Evolutionary conservation across 1,140 invertebrate genomes (phyloP), one percentile per base, ranked within the genome.

Genomic region (Euschistus heros): DNA sequence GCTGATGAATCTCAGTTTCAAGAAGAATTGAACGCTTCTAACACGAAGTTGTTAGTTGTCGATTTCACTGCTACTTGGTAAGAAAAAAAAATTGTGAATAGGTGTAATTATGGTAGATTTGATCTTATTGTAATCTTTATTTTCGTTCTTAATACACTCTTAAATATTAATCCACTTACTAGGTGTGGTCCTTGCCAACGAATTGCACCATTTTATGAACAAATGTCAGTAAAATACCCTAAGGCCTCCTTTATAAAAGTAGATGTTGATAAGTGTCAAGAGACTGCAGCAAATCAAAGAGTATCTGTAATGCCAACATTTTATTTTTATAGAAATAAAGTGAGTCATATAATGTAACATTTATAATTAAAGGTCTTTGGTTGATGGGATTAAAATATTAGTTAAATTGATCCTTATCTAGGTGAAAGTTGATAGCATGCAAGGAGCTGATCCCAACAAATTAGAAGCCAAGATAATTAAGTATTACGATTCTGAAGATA

Each of bases 301-400:
- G 89, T 99, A 18, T 86, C 83, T 67, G 91, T 93, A 2, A 98
- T 99, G 93, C 97, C 97, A 8, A 99, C 97, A 7, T 99, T 99
- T 74, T 87, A 96, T 67, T 94, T 98, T 72, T 97, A 93, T 74
- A 85, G 87, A 68, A 97, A 95, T 74, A 83, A 86, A 75, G 82
- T 85, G 74, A 72, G 71, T 54, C 20, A 18, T 18, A 42, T 13
- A 10, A 15, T 18, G 14, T 7, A 7, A 44, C 17, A 10, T 17
- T 17, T 44, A 10, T 44, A 47, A 47, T 5, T 20, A 22, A 50
- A 50, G 7, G 47, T 3, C n/a, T 22, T 15, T 27, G 5, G 18
- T 20, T 42, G 20, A 22, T 20, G 33, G 27, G 22, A n/a, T 59
- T 61, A 42, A 20, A 37, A 61, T 8, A 8, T 0, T 37, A 54